These are phyloP conservation scores for Cylindroiulus punctatus DNA, from an alignment of 2,888 invertebrate genomes.

Conservation along the genomic window DNA sequence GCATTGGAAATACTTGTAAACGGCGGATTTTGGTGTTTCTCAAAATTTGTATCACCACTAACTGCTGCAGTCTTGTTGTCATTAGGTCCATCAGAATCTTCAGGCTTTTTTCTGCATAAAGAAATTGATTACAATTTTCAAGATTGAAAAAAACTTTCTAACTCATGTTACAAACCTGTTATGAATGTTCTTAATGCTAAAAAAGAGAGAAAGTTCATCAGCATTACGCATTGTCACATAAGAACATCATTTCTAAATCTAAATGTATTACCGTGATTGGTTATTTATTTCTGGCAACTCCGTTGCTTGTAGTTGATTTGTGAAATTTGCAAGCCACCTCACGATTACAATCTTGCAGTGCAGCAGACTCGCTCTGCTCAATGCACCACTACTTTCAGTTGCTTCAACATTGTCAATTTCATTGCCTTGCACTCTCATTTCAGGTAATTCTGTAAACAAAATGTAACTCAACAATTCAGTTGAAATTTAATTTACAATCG, in stretches of 20 bases:
- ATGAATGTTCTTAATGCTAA: neutral
- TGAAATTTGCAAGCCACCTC: conserved; percentile 84
- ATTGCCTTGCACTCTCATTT: conserved; percentile 50
- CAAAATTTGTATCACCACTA: conserved; percentile 29
- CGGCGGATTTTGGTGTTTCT: conserved; percentile 48
- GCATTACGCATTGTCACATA: neutral
- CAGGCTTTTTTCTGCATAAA: conserved; percentile 31
- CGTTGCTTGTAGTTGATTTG: conserved; percentile 55
- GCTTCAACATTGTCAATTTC: conserved; percentile 53
- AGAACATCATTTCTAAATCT: neutral
- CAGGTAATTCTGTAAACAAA: conserved; percentile 53
- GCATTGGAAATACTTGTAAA: conserved; percentile 40
- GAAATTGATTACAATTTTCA: too few species aligned
- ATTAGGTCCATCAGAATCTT: conserved; percentile 20
- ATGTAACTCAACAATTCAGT: neutral
- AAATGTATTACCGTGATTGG: neutral
- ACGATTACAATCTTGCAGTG: conserved; percentile 85
- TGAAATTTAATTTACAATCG: neutral
- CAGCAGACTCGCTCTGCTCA: conserved; percentile 69
- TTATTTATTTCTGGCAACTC: neutral
- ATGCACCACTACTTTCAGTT: conserved; percentile 7
- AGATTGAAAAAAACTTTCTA: neutral
- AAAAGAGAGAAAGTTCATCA: neutral
- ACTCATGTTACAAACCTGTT: neutral
- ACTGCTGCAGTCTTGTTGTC: neutral